Evolutionary conservation across 2,888 invertebrate genomes (phyloP).

Genomic region (Pimpla rufipes): DNA sequence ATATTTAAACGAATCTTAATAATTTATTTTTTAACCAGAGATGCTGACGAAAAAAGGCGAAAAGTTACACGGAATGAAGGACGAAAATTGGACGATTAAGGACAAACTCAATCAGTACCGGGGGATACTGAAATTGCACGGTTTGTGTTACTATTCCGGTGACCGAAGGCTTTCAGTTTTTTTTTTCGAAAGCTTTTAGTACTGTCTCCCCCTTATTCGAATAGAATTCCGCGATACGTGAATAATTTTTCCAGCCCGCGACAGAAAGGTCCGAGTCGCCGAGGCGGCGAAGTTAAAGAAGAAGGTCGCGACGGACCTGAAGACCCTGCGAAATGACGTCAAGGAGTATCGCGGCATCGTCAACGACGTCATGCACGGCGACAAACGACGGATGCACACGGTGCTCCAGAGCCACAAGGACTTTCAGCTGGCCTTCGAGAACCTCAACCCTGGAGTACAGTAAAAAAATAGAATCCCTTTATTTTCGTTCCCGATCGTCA

Average conservation of each 20-base stretch:
- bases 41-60: constrained; percentile 78
- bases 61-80: constrained; percentile 88
- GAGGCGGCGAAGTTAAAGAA: constrained; percentile 86
- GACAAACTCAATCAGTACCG: constrained; percentile 90
- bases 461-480: constrained; percentile 9
- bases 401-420: constrained; percentile 87
- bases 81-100: constrained; percentile 88
- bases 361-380: constrained; percentile 88
- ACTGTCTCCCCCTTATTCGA: background rate
- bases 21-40: constrained; percentile 40
- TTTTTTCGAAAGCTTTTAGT: no score
- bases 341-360: constrained; percentile 87
- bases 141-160: constrained; percentile 84
- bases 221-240: background rate
- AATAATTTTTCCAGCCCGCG: constrained; percentile 85
- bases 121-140: constrained; percentile 89
- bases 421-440: constrained; percentile 87
- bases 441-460: constrained; percentile 83
- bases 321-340: constrained; percentile 87
- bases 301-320: constrained; percentile 87
- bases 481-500: background rate
- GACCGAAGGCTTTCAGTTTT: no score
- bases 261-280: constrained; percentile 88
- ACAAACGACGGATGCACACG: constrained; percentile 87
- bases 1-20: no score